These are phyloP conservation scores for Sardinella longiceps DNA, from an alignment of 2,797 vertebrate genomes.

Conservation along the genomic window DNA sequence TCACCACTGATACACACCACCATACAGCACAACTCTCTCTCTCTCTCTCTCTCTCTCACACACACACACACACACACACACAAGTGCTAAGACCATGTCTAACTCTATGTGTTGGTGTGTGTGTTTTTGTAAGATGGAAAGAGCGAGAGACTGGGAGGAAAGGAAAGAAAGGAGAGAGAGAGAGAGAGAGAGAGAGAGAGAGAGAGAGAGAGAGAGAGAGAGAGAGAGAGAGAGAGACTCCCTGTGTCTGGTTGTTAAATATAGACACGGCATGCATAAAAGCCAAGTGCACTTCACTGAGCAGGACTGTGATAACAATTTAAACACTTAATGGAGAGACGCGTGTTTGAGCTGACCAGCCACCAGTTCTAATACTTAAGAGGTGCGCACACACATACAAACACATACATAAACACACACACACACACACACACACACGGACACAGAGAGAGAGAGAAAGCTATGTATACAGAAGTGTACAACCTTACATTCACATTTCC, in stretches of 20 bases:
- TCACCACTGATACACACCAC: neutral
- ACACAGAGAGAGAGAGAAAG: too few relatives aligned
- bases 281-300: slow-evolving; percentile 28
- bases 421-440: neutral
- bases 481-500: neutral
- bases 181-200: neutral
- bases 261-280: neutral
- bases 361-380: neutral
- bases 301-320: slow-evolving; percentile 41
- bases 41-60: too few relatives aligned
- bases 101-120: neutral
- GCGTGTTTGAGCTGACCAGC: slow-evolving; percentile 26
- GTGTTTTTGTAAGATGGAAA: neutral
- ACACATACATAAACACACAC: neutral
- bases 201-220: neutral
- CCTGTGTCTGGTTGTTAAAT: neutral
- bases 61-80: neutral
- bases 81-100: neutral
- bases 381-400: neutral
- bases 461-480: too few relatives aligned
- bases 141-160: neutral
- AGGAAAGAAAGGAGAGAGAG: neutral
- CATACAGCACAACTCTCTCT: too few relatives aligned
- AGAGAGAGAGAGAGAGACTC: neutral
- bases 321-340: slow-evolving; percentile 28